These are phyloP conservation scores for Streptopelia turtur DNA, from an alignment of 2,797 vertebrate genomes.

Conservation along the genomic window DNA sequence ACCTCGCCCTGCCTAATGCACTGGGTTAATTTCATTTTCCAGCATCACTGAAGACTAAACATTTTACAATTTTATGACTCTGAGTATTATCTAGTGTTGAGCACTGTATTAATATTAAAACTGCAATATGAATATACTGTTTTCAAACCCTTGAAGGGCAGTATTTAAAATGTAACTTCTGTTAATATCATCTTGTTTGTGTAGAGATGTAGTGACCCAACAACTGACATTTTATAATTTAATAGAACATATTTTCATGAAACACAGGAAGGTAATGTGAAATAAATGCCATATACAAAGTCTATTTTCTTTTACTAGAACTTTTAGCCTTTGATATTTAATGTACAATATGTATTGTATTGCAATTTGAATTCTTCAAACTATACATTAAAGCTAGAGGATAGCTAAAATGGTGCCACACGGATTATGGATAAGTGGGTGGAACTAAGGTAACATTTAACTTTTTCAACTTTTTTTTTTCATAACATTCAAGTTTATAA, in stretches of 20 bases:
- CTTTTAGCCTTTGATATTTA: constrained; percentile 45
- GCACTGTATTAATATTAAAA: not conserved
- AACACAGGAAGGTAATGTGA: not conserved
- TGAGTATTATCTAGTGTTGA: not conserved
- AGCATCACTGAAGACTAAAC: not conserved
- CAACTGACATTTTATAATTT: not conserved
- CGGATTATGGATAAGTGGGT: not conserved
- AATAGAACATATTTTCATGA: not conserved
- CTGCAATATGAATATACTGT: constrained; percentile 39
- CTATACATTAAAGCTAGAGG: not conserved
- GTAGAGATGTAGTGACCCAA: not conserved
- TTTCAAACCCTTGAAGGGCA: not conserved
- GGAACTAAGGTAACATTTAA: not conserved
- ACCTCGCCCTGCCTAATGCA: not conserved
- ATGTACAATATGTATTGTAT: not conserved
- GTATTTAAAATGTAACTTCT: not conserved
- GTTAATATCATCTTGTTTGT: not conserved
- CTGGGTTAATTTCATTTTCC: not conserved
- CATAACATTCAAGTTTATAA: not conserved
- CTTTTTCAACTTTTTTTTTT: not conserved
- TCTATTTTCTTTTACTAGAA: constrained; percentile 24
- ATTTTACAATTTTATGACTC: not conserved
- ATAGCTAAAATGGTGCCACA: not conserved
- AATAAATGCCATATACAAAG: not conserved
- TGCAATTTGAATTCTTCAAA: not conserved